Base-by-base conservation (phyloP, 2,113 vertebrate genomes). In the Lucifuga dentata region DNA sequence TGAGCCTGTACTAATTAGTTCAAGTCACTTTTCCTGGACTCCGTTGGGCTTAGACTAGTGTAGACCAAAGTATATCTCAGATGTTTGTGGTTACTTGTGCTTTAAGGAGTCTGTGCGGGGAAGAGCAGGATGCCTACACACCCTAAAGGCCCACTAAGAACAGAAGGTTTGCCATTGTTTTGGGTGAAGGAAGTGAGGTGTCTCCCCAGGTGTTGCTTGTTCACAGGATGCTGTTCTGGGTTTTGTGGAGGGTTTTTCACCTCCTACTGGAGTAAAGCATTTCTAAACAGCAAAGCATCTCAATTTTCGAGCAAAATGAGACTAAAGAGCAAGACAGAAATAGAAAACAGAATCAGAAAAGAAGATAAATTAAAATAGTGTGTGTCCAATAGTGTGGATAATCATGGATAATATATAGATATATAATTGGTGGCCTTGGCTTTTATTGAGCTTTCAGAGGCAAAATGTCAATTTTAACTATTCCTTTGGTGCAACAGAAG, bases 1-100 rank as follows among this genome's bases (percentile, higher is more conserved):
- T 13, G 20, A 60, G 11, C 44, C 32, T 45, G 60, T 55, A 49
- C 77, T 75, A 75, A 65, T 83, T 84, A 81, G 73, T 49, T 46
- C 58, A 63, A 55, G 81, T 83, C 72, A 50, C 52, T 71, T 64
- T 85, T 68, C 68, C 69, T 50, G n/a, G 50, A 24, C 48, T 74
- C 79, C 77, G 71, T 45, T 63, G 57, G 77, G 78, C 50, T 80
- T 53, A 50, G 19, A 62, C 58, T 60, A 29, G 24, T 67, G 26
- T 20, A 65, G 67, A 68, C 57, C 53, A 56, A 73, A 78, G 57
- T 32, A 1, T 15, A 51, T 44, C 8, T 62, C n/a, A 24, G 52
- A 26, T 76, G 41, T 76, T 69, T 75, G 58, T 67, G 36, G 60
- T 53, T 68, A 15, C 59, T 45, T n/a, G 61, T 60, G 16, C 19